These are phyloP conservation scores for Ciconia nigra DNA, from an alignment of 2,797 vertebrate species.

Conservation along the genomic window DNA sequence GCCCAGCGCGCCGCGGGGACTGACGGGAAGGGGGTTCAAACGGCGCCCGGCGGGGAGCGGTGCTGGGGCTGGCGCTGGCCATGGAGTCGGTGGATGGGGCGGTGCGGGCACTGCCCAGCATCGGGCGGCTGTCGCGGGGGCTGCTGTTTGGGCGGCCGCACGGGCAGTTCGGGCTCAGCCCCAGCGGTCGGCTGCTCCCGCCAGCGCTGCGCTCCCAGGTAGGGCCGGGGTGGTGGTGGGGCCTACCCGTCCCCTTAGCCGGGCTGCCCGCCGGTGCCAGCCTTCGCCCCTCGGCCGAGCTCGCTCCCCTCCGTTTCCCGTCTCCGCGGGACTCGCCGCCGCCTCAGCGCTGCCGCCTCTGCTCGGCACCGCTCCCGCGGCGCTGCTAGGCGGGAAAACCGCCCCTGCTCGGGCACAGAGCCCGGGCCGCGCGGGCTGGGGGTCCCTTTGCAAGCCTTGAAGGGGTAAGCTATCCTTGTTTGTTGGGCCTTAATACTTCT, in stretches of 20 bases:
- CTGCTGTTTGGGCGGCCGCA: neutral
- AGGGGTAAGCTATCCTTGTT: rapidly evolving
- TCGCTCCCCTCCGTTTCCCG: neutral
- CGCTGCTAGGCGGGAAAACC: neutral
- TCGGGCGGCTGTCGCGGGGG: neutral
- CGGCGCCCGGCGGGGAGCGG: neutral
- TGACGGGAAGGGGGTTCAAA: neutral
- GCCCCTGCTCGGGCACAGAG: no score
- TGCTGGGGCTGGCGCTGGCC: rapidly evolving
- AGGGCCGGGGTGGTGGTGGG: neutral
- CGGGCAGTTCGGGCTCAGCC: neutral
- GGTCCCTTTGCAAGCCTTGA: neutral
- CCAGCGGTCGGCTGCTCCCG: neutral
- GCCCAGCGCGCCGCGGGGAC: neutral
- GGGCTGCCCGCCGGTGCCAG: neutral
- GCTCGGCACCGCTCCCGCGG: neutral
- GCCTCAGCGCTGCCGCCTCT: neutral
- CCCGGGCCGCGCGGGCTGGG: neutral
- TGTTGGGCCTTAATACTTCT: rapidly evolving
- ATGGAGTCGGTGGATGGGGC: neutral
- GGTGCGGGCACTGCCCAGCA: neutral
- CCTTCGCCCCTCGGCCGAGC: no score
- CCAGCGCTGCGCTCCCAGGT: neutral
- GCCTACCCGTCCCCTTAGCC: neutral
- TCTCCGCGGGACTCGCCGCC: neutral